phyloP scores from a whole-genome alignment of 2,888 invertebrate genomes.

The Pristionchus fissidentatus region DNA sequence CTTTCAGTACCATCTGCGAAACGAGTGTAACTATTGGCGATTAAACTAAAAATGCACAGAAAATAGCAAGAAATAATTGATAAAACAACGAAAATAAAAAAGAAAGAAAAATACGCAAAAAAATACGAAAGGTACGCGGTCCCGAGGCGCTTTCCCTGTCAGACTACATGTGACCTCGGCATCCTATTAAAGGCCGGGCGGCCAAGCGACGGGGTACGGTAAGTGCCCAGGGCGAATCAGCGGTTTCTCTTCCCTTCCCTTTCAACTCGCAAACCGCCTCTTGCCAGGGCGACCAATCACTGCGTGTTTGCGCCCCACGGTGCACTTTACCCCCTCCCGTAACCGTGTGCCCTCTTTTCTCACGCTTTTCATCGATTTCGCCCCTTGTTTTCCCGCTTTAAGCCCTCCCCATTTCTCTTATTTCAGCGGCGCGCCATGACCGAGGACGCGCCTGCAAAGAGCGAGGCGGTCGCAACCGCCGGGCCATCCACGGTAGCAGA shows the following conservation, averaged over 20 bases:
- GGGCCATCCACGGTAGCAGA: not conserved
- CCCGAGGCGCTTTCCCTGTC: not conserved
- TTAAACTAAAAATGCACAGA: not conserved
- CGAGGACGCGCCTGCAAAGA: not conserved
- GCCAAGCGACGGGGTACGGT: not conserved
- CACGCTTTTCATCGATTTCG: slow-evolving; percentile 20
- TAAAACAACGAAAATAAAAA: not conserved
- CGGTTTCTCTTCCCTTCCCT: slow-evolving; percentile 4
- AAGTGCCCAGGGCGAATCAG: not conserved
- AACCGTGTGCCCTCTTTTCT: too few relatives aligned
- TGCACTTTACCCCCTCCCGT: not conserved
- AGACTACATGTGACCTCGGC: not conserved
- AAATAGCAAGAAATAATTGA: not conserved
- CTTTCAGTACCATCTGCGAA: slow-evolving; percentile 26
- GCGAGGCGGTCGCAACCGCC: not conserved
- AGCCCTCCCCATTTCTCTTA: too few relatives aligned
- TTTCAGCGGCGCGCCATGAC: slow-evolving; percentile 22
- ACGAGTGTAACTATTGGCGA: too few relatives aligned
- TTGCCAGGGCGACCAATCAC: not conserved
- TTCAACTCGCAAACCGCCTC: not conserved
- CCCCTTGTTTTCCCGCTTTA: not conserved
- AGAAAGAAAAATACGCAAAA: not conserved
- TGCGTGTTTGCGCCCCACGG: too few relatives aligned
- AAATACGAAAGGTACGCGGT: not conserved
- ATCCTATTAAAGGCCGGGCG: not conserved